Evolutionary conservation across 2,888 invertebrate genomes (phyloP).

Genomic region (Noctuana brunneofusca): DNA sequence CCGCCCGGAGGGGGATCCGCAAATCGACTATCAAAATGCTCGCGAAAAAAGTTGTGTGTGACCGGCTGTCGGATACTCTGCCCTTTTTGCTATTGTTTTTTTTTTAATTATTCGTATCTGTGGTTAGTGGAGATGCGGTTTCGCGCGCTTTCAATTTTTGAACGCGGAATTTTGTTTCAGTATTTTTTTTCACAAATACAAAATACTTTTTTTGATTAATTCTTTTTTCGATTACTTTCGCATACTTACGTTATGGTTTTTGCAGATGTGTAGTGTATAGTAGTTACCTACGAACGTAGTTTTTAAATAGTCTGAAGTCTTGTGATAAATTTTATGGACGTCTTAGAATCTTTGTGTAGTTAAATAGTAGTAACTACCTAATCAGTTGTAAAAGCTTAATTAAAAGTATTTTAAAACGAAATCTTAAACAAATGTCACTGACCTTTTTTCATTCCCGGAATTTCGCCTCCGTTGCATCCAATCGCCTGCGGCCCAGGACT

Average conservation of each 20-base stretch:
- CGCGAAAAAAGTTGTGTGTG: constrained; percentile 75
- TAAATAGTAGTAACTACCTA: too few species aligned
- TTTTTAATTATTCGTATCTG: constrained; percentile 52
- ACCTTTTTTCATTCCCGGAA: constrained; percentile 72
- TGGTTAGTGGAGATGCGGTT: constrained; percentile 38
- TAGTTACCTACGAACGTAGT: too few species aligned
- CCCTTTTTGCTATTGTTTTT: constrained; percentile 55
- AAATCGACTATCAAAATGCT: constrained; percentile 82
- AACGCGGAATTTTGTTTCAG: constrained; percentile 36
- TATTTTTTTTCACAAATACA: constrained; percentile 12
- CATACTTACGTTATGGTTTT: not conserved
- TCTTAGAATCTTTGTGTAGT: too few species aligned
- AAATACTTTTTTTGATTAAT: not conserved
- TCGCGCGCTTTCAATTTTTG: constrained; percentile 24
- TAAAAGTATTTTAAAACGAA: not conserved
- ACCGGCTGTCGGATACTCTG: constrained; percentile 59
- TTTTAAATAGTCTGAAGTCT: too few species aligned
- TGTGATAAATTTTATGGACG: too few species aligned
- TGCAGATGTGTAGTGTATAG: too few species aligned
- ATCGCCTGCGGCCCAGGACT: constrained; percentile 75
- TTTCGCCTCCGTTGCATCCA: constrained; percentile 69
- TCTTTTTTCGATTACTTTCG: not conserved
- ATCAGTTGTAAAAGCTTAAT: too few species aligned
- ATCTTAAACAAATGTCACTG: constrained; percentile 42
- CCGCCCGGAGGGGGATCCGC: constrained; percentile 58